Evolutionary conservation across 2,888 invertebrate species (phyloP).

Genomic region (Poecilobothrus nobilitatus): DNA sequence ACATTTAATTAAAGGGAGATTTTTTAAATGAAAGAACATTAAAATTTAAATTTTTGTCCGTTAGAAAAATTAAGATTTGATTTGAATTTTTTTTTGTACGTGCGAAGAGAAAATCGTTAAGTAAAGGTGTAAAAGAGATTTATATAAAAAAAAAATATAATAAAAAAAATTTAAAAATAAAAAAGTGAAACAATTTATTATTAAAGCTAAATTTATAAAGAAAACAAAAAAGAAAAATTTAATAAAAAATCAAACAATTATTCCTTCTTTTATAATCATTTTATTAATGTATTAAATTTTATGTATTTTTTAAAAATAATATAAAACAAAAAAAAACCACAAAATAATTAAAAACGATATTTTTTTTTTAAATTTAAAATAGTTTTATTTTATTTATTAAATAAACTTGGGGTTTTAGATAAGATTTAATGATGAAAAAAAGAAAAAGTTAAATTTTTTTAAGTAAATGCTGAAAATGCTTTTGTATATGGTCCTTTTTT

Average conservation of each 20-base stretch:
- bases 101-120: slow-evolving; percentile 6
- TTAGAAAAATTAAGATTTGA: not conserved
- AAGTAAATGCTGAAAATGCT: not conserved
- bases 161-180: not conserved
- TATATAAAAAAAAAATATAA: not conserved
- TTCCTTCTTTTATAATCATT: slow-evolving; percentile 3
- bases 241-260: not conserved
- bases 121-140: not conserved
- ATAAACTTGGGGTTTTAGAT: not conserved
- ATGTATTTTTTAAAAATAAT: slow-evolving; percentile 4
- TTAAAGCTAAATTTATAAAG: not conserved
- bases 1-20: not conserved
- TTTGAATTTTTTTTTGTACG: not conserved
- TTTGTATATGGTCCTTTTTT: not conserved
- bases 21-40: not conserved
- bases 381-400: not conserved
- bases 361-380: no score
- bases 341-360: not conserved
- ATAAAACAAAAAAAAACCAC: not conserved
- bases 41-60: not conserved
- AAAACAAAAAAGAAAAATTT: not conserved
- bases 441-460: not conserved
- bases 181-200: slow-evolving; percentile 3
- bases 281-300: slow-evolving; percentile 6
- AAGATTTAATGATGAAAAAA: not conserved